Conservation (phyloP, 1,140 invertebrate species). For the Heliothis virescens region DNA sequence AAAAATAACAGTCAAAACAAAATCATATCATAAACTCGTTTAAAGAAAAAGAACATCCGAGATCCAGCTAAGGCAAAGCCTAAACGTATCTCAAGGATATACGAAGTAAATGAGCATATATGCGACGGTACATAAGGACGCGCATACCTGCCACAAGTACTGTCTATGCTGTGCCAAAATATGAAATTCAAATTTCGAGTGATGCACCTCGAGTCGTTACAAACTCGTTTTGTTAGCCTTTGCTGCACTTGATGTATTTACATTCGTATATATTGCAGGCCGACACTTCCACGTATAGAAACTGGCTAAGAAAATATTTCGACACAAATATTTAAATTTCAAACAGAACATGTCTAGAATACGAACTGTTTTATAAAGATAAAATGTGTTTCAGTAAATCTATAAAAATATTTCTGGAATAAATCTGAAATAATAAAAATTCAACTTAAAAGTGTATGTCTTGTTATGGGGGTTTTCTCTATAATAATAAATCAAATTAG, state of each 20-base stretch:
- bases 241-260: slow-evolving; percentile 44
- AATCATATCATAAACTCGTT: neutral
- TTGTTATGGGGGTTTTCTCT: too few relatives aligned
- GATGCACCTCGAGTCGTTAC: slow-evolving; percentile 62
- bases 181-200: slow-evolving; percentile 59
- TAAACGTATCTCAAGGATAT: slow-evolving; percentile 15
- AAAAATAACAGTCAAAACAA: neutral
- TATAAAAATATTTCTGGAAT: too few relatives aligned
- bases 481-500: too few relatives aligned
- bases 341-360: neutral
- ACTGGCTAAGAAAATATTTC: slow-evolving; percentile 34
- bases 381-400: too few relatives aligned
- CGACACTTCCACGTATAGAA: slow-evolving; percentile 4
- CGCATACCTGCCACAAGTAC: slow-evolving; percentile 20
- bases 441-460: too few relatives aligned
- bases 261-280: slow-evolving; percentile 21
- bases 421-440: too few relatives aligned
- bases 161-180: slow-evolving; percentile 49
- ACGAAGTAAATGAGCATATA: slow-evolving; percentile 21
- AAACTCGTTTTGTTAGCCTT: slow-evolving; percentile 62
- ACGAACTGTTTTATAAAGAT: neutral
- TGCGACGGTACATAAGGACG: neutral
- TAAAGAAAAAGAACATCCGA: neutral
- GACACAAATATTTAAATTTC: slow-evolving; percentile 18
- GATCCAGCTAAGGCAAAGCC: neutral